phyloP scores from a whole-genome alignment of 2,113 vertebrate genomes.

The Colaptes auratus region DNA sequence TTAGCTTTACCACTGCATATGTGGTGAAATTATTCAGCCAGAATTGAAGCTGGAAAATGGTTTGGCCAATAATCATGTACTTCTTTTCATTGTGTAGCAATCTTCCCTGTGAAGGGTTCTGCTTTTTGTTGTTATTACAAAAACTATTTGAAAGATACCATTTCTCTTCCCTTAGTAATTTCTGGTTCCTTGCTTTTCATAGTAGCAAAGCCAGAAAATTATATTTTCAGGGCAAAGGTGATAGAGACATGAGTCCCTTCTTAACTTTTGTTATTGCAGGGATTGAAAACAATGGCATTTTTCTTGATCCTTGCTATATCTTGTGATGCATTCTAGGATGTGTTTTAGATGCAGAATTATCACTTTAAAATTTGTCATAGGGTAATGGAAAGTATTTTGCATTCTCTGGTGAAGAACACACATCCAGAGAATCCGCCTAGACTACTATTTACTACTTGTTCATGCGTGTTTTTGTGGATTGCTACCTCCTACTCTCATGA shows the following conservation, averaged over 20 bases:
- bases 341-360: neutral
- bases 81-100: neutral
- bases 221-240: neutral
- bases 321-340: neutral
- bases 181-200: neutral
- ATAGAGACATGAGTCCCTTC: neutral
- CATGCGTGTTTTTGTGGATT: neutral
- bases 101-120: neutral
- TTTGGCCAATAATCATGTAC: neutral
- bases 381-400: neutral
- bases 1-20: neutral
- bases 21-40: neutral
- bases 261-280: neutral
- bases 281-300: fast-evolving
- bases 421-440: neutral
- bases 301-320: fast-evolving
- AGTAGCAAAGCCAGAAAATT: neutral
- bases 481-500: neutral
- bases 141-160: neutral
- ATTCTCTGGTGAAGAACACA: neutral
- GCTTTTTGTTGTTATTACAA: neutral
- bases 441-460: neutral
- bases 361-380: neutral
- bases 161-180: neutral
- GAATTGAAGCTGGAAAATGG: neutral